Evolutionary conservation across 2,797 vertebrate species (phyloP).

Genomic region (Fratercula arctica): DNA sequence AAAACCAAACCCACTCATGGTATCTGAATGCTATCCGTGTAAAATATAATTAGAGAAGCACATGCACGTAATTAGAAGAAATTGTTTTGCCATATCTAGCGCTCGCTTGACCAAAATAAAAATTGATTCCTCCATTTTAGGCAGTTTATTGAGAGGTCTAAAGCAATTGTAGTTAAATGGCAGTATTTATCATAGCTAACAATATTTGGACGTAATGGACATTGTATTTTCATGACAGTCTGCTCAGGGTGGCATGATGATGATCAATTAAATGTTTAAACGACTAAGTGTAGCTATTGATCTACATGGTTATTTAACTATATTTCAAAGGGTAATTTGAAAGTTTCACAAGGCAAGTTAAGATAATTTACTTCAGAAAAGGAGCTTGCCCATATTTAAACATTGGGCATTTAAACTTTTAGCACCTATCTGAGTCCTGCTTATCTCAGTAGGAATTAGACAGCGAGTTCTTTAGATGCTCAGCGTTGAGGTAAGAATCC

Average conservation of each 20-base stretch:
- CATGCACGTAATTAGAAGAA: not conserved
- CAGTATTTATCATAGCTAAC: constrained; percentile 29
- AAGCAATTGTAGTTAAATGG: constrained; percentile 33
- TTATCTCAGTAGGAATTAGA: not conserved
- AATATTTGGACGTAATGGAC: constrained; percentile 29
- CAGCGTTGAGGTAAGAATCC: not conserved
- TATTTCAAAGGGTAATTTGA: constrained; percentile 13
- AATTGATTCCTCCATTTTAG: constrained; percentile 39
- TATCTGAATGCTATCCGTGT: not conserved
- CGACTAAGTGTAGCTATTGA: not conserved
- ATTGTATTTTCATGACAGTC: not conserved
- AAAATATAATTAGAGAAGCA: constrained; percentile 6
- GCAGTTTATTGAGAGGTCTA: constrained; percentile 34
- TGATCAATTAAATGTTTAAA: constrained; percentile 22
- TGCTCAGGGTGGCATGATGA: not conserved
- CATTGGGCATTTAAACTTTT: not conserved
- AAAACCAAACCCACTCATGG: not conserved
- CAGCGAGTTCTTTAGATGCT: not conserved
- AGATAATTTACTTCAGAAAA: not conserved
- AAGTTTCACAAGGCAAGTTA: not conserved
- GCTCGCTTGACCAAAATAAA: constrained; percentile 37
- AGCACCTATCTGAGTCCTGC: not conserved
- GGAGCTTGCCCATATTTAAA: not conserved
- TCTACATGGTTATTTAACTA: not conserved
- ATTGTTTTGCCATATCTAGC: not conserved